Evolutionary conservation across 2,113 vertebrate genomes (phyloP).

Genomic region (Sclerurus mexicanus): DNA sequence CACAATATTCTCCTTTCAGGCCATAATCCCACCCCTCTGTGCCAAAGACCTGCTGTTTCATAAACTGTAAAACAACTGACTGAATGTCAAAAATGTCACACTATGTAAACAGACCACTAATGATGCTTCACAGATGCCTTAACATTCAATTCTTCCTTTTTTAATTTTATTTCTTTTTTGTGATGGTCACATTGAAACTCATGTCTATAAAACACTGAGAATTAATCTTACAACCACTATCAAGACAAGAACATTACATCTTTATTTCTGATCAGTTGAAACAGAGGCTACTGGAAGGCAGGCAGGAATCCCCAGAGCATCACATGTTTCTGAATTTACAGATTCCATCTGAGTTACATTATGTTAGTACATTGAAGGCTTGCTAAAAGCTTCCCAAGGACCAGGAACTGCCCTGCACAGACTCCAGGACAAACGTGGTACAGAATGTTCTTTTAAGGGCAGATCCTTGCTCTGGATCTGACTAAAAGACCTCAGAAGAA

Average conservation of each 20-base stretch:
- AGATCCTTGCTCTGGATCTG: not conserved
- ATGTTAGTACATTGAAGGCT: fast-evolving
- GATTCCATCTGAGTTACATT: not conserved
- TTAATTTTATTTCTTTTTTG: not conserved
- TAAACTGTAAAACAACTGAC: not conserved
- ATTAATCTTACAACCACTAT: not conserved
- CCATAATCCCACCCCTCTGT: not conserved
- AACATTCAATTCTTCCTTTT: not conserved
- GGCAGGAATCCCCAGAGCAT: not conserved
- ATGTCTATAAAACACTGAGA: not conserved
- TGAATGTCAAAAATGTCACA: not conserved
- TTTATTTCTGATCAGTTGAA: not conserved
- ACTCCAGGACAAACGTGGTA: fast-evolving
- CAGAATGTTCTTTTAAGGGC: not conserved
- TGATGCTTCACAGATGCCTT: not conserved
- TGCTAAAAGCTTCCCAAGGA: not conserved
- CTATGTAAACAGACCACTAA: not conserved
- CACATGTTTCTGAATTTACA: not conserved
- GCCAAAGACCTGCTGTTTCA: not conserved
- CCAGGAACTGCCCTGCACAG: not conserved
- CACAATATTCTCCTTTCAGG: not conserved
- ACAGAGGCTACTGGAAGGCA: not conserved
- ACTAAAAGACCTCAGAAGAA: not conserved
- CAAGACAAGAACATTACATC: not conserved
- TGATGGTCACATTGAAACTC: not conserved